A percentile compares a stretch with the other conserved stretches of the same genome.
Evolutionary conservation across 1,140 invertebrate genomes (phyloP).

Genomic region (Drosophila littoralis): DNA sequence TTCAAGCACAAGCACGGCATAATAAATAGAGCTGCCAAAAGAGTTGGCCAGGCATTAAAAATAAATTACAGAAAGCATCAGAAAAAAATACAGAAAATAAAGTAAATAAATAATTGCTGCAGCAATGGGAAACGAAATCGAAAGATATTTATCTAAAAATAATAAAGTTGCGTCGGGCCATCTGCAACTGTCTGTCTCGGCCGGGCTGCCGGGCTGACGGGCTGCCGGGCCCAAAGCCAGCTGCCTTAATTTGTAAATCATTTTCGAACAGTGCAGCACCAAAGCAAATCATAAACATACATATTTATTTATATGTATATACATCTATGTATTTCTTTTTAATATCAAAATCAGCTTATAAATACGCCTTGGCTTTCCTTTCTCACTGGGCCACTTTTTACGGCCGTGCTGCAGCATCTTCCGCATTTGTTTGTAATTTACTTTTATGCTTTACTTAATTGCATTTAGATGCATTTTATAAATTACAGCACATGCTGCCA

Average conservation of each 20-base stretch:
- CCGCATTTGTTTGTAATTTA: slow-evolving; percentile 82
- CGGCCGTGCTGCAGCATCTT: slow-evolving; percentile 48
- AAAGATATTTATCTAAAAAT: slow-evolving; percentile 82
- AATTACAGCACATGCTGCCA: slow-evolving; percentile 64
- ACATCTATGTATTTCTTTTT: slow-evolving; percentile 32
- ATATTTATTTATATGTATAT: slow-evolving; percentile 3
- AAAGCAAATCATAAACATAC: slow-evolving; percentile 36
- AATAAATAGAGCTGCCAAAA: slow-evolving; percentile 62
- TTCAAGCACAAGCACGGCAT: slow-evolving; percentile 42
- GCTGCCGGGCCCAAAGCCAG: slow-evolving; percentile 37
- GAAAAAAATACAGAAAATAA: slow-evolving; percentile 19
- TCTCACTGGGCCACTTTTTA: slow-evolving; percentile 1
- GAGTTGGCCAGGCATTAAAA: slow-evolving; percentile 63
- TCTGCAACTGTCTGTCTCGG: slow-evolving; percentile 50
- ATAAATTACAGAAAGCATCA: slow-evolving; percentile 52
- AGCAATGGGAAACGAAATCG: slow-evolving; percentile 54
- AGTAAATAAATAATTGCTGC: slow-evolving; percentile 75
- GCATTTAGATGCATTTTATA: slow-evolving; percentile 80
- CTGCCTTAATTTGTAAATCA: slow-evolving; percentile 78
- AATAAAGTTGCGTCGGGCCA: slow-evolving; percentile 63
- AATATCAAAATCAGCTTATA: slow-evolving; percentile 62
- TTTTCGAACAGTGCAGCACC: no score
- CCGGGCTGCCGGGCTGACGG: no score
- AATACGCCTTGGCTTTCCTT: slow-evolving; percentile 14
- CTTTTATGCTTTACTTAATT: slow-evolving; percentile 82